Base-by-base conservation (phyloP, 1,140 invertebrate species). In the Saccostrea echinata region DNA sequence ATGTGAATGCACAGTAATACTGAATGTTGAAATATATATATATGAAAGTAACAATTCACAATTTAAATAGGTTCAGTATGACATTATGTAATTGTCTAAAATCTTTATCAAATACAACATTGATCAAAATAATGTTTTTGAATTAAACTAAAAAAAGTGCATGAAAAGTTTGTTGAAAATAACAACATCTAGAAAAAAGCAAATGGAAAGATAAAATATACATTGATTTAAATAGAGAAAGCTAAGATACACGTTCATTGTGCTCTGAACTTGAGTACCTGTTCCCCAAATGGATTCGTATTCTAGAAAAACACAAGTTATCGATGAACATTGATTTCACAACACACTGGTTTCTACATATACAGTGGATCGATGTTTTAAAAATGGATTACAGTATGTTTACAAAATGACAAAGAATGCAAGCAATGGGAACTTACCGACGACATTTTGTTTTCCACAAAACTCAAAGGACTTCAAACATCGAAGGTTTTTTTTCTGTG, bases 201-300 rank as follows among this genome's bases (percentile, higher is more conserved):
- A 76, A 33, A 76, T 0, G 33, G 30, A 76, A 33, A 33, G 13
- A 30, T 13, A 71, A 71, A 30, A 30, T 18, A 76, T 30, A 30
- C 27, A 30, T 30, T 13, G 68, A 30, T 30, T 76, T 12, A 30
- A 30, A 76, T 35, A 76, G 33, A 18, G 68, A 76, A 76, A 76
- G 27, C 68, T 76, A 76, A 76, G 30, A 30, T 13, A 76, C 16
- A 76, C 30, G 27, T 13, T 30, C 11, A 2, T 30, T 27, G 68
- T 76, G 68, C 68, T 76, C 30, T 76, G 68, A 76, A 76, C 33
- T 76, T 30, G 11, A 16, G 27, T 76, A 76, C 68, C 68, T 76
- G 68, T 30, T 76, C 68, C 68, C 68, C 68, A 30, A 76, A 76
- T 76, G 68, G 68, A 76, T 76, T 76, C 27, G 68, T 27, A 76